Base-by-base conservation (phyloP, 2,888 invertebrate genomes). In the Colletes collaris region DNA sequence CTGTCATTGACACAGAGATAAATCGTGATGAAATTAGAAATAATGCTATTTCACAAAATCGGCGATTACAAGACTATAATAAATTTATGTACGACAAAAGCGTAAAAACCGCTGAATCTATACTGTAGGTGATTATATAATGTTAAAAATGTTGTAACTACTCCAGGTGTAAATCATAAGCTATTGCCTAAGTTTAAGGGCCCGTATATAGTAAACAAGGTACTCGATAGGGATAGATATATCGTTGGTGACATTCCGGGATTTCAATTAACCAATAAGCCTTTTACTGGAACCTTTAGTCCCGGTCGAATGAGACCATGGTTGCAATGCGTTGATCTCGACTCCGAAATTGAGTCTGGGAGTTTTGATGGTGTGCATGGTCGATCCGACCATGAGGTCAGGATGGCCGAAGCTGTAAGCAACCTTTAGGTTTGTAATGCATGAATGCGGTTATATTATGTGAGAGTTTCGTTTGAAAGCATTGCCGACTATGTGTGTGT, bases 271-370 rank as follows among this genome's bases (percentile, higher is more conserved):
- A n/a, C n/a, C n/a, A n/a, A n/a, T n/a, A n/a, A n/a, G n/a, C 56
- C 37, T 2, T 58, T 58, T 37, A 58, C 56, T 5, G 56, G 56
- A n/a, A 37, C 56, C 37, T 58, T 58, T 58, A 58, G 35, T 35
- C 37, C 56, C n/a, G 37, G 37, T 58, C 27, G 56, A n/a, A 58
- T 58, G 56, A 27, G 19, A 27, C 19, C 19, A 27, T 27, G 19
- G 19, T 1, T 27, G 2, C 19, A 27, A 27, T 27, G 56, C 37
- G 56, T 6, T 0, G n/a, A 58, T 6, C 56, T n/a, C 1, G 56
- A 58, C 13, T 13, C 37, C 13, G 56, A n/a, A 35, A n/a, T 6
- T 7, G 13, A n/a, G 1, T 19, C 7, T 37, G 37, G 6, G 2
- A 37, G 6, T 37, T 37, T 0, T 0, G 37, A 37, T 58, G 6